Evolutionary conservation across 1,140 invertebrate genomes (phyloP), one percentile per base, ranked within the genome.

Genomic region (Philopotamus ludificatus): DNA sequence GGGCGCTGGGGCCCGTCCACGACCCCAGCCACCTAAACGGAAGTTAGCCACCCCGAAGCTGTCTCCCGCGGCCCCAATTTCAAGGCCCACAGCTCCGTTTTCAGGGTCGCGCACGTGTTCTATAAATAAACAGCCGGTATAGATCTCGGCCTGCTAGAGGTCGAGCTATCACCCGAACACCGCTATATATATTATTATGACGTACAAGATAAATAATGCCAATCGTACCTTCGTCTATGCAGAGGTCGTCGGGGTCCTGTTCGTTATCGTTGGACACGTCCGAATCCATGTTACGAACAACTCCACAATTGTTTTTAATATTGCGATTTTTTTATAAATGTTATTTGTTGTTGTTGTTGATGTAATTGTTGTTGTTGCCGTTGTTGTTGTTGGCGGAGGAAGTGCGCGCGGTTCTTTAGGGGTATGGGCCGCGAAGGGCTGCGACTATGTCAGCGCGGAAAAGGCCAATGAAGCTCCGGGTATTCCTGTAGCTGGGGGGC

Each of bases 401-500:
- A n/a, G n/a, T n/a, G n/a, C n/a, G n/a, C n/a, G n/a, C n/a, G n/a
- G n/a, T n/a, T n/a, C n/a, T n/a, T n/a, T n/a, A n/a, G n/a, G n/a
- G n/a, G n/a, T n/a, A n/a, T n/a, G n/a, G 44, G 50, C 15, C 18
- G 34, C 39, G 61, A 55, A 62, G 54, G 45, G 26, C 39, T 45
- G 45, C 66, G 60, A 49, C 50, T 23, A 58, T 28, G 23, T 47
- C 50, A 26, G 34, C 26, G 34, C 22, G 42, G 39, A 28, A 66
- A 60, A 44, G 44, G 28, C 51, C 63, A 64, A 54, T 57, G 57
- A 66, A 53, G 53, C 34, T 74, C 75, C 76, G 74, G 77, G 77
- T 76, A 77, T 78, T 76, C 75, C 74, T 73, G 72, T 70, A 68
- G 72, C 45, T 72, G 67, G 71, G 53, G 26, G 10, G 55, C 42